A percentile compares a stretch with the other conserved stretches of the same genome.
phyloP scores from a whole-genome alignment of 2,113 vertebrate genomes.

The Pterocles burchelli region DNA sequence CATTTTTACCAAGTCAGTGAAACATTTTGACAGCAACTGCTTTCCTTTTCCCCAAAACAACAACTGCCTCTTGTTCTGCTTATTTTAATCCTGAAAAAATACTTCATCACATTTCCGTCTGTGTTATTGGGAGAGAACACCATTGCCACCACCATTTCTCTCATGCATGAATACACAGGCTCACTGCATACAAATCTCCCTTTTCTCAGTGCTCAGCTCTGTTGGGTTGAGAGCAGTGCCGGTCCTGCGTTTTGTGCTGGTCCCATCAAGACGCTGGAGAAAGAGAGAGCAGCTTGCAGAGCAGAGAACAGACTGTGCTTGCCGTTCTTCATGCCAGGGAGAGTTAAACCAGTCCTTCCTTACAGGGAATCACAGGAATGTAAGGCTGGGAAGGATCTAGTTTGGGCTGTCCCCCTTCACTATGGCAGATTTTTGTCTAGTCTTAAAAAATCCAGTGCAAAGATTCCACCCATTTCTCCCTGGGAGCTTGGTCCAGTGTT shows the following conservation, averaged over 20 bases:
- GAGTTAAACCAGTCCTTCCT: not conserved
- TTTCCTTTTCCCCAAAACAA: constrained; percentile 46
- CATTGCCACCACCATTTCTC: not conserved
- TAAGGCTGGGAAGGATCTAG: not conserved
- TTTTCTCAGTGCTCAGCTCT: not conserved
- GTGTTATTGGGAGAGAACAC: not conserved
- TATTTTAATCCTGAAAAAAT: constrained; percentile 13
- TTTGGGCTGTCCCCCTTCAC: not conserved
- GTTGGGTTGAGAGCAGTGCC: not conserved
- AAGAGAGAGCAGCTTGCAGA: not conserved
- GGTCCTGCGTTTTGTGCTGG: not conserved
- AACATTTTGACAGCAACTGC: constrained; percentile 37
- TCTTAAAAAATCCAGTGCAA: not conserved
- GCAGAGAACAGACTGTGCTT: not conserved
- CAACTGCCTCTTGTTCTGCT: constrained; percentile 23
- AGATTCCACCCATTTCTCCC: not conserved
- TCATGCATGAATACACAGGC: not conserved
- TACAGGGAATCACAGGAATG: not conserved
- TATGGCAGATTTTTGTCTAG: not conserved
- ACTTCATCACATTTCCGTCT: not conserved
- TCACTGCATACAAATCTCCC: not conserved
- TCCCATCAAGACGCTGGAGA: not conserved
- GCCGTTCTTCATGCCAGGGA: not conserved
- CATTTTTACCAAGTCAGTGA: constrained; percentile 45
- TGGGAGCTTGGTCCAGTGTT: not conserved